These are phyloP conservation scores for Mycetomoellerius zeteki DNA, from an alignment of 1,140 invertebrate species.

Conservation along the genomic window DNA sequence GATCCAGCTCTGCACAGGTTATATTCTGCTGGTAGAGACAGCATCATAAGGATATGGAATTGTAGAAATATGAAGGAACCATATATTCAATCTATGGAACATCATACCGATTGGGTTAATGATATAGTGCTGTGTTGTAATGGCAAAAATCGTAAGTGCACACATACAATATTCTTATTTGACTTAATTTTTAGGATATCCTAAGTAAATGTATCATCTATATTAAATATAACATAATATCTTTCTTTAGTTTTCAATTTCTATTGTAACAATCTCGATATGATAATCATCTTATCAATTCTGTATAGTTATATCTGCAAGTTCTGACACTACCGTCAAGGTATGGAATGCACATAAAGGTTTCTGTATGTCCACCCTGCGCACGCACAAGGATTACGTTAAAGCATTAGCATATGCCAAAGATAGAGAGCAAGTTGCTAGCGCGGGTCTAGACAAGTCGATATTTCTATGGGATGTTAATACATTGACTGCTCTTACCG, in stretches of 20 bases:
- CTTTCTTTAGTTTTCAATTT: background rate
- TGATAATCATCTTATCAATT: slow-evolving; percentile 45
- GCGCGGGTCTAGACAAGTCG: slow-evolving; percentile 98
- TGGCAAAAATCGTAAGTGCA: slow-evolving; percentile 94
- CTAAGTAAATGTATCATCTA: background rate
- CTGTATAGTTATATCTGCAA: slow-evolving; percentile 97
- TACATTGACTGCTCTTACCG: slow-evolving; percentile 98
- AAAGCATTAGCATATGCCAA: slow-evolving; percentile 99
- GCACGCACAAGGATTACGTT: slow-evolving; percentile 99
- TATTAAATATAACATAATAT: slow-evolving; percentile 1
- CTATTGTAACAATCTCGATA: background rate
- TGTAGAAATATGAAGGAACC: slow-evolving; percentile 91
- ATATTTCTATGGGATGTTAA: slow-evolving; percentile 99
- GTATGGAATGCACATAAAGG: slow-evolving; percentile 99
- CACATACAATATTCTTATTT: background rate
- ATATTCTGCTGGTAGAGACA: slow-evolving; percentile 99
- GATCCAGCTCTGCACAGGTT: slow-evolving; percentile 95
- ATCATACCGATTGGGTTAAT: slow-evolving; percentile 99
- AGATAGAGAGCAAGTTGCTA: slow-evolving; percentile 98
- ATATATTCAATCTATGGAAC: slow-evolving; percentile 98
- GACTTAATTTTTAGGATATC: slow-evolving; percentile 43
- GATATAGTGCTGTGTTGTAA: slow-evolving; percentile 99
- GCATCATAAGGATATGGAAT: slow-evolving; percentile 99
- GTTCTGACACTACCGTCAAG: slow-evolving; percentile 99
- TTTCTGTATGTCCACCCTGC: slow-evolving; percentile 99